Percentiles rank a stretch among this genome's conserved stretches.
Evolutionary conservation across 1,140 invertebrate species (phyloP).

Genomic region (Scaptodrosophila lebanonensis): DNA sequence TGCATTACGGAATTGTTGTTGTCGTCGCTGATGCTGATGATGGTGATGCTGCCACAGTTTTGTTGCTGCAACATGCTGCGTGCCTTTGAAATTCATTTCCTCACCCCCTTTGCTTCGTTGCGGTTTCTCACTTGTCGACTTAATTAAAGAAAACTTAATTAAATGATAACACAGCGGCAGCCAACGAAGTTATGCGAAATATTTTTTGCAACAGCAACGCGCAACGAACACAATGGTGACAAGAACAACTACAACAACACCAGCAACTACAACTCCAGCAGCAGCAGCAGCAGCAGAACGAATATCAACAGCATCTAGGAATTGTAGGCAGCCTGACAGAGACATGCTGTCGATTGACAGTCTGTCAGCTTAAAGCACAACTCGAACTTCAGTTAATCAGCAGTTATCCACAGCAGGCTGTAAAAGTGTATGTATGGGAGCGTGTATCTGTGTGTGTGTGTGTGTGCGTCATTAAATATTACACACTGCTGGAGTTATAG

Average conservation of each 20-base stretch:
- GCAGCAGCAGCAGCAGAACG: too few species aligned
- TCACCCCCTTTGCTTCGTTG: slow-evolving; percentile 13
- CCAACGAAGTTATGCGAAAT: slow-evolving; percentile 58
- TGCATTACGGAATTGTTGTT: slow-evolving; percentile 5
- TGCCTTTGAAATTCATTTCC: slow-evolving; percentile 20
- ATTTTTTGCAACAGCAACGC: slow-evolving; percentile 25
- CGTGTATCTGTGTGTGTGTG: too few species aligned
- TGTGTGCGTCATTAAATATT: too few species aligned
- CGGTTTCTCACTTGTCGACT: slow-evolving; percentile 50
- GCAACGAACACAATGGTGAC: slow-evolving; percentile 2
- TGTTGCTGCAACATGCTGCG: slow-evolving; percentile 51
- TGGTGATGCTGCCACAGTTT: slow-evolving; percentile 13
- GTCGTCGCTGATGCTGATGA: slow-evolving; percentile 3
- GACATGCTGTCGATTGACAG: too few species aligned
- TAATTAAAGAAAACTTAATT: slow-evolving; percentile 75
- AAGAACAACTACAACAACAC: too few species aligned
- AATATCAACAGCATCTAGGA: too few species aligned
- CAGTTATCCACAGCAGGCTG: too few species aligned
- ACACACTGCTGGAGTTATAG: too few species aligned
- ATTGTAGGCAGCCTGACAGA: too few species aligned
- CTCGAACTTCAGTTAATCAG: slow-evolving; percentile 6
- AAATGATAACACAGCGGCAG: slow-evolving; percentile 64
- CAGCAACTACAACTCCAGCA: too few species aligned
- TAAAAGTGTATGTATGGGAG: too few species aligned
- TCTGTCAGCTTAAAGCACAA: too few species aligned